Evolutionary conservation across 2,113 vertebrate species (phyloP).

Genomic region (Callionymus lyra): DNA sequence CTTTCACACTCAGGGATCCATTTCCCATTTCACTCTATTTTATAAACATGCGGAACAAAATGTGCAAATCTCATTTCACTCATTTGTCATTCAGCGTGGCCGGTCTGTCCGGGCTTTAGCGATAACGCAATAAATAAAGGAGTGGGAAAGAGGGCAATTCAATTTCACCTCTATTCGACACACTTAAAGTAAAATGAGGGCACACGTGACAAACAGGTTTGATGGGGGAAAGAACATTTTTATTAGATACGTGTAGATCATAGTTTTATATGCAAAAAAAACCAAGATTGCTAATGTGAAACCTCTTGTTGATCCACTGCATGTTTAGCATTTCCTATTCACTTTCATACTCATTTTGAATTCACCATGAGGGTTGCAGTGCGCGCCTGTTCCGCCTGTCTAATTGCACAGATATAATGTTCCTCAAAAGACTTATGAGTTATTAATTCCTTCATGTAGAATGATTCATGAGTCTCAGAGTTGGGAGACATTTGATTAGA

Average conservation of each 20-base stretch:
- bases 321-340: too few relatives aligned
- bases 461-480: slow-evolving; percentile 56
- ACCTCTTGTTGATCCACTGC: too few relatives aligned
- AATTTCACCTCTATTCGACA: slow-evolving; percentile 38
- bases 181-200: slow-evolving; percentile 28
- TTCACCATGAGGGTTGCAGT: slow-evolving; percentile 4
- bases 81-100: slow-evolving; percentile 24
- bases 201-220: slow-evolving; percentile 17
- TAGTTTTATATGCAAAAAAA: too few relatives aligned
- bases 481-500: slow-evolving; percentile 58
- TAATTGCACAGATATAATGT: slow-evolving; percentile 60
- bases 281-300: too few relatives aligned
- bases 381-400: slow-evolving; percentile 10
- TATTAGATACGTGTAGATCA: slow-evolving; percentile 26
- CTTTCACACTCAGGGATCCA: slow-evolving; percentile 3
- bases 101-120: slow-evolving; percentile 9
- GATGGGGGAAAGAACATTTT: slow-evolving; percentile 20
- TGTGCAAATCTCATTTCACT: slow-evolving; percentile 26
- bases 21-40: slow-evolving; percentile 17
- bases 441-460: slow-evolving; percentile 54
- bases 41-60: slow-evolving; percentile 11
- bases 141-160: slow-evolving; percentile 25
- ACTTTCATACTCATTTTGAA: too few relatives aligned
- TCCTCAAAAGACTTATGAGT: slow-evolving; percentile 53
- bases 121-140: slow-evolving; percentile 37